Evolutionary conservation across 2,797 vertebrate genomes (phyloP).

Genomic region (Diplodus puntazzo): DNA sequence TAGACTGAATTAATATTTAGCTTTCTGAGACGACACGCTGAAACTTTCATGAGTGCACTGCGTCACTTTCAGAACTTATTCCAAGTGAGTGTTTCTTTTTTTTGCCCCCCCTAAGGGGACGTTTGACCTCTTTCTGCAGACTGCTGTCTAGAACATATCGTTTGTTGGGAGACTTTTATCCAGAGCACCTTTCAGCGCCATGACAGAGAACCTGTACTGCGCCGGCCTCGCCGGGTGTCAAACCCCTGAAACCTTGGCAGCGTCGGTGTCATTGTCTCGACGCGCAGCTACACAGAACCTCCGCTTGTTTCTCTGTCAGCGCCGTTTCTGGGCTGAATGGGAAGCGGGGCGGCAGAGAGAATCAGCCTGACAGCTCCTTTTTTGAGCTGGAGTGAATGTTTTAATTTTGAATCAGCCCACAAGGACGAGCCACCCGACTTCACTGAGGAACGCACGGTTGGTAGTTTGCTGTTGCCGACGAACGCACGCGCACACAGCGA

Average conservation of each 20-base stretch:
- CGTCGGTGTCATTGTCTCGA: slow-evolving; percentile 56
- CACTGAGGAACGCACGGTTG: slow-evolving; percentile 14
- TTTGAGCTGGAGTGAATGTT: slow-evolving; percentile 53
- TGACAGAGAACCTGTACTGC: slow-evolving; percentile 45
- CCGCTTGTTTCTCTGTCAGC: slow-evolving; percentile 47
- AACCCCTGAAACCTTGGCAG: slow-evolving; percentile 41
- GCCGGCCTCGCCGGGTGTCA: slow-evolving; percentile 48
- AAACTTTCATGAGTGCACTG: slow-evolving; percentile 53
- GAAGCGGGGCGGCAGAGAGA: slow-evolving; percentile 39
- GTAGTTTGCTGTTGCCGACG: slow-evolving; percentile 9
- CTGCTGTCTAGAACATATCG: slow-evolving; percentile 54
- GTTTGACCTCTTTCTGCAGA: slow-evolving; percentile 68
- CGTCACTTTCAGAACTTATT: slow-evolving; percentile 37
- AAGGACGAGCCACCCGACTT: slow-evolving; percentile 26
- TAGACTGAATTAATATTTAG: slow-evolving; percentile 45
- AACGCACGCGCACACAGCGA: slow-evolving; percentile 5
- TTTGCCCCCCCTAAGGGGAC: slow-evolving; percentile 22
- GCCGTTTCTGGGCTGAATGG: slow-evolving; percentile 34
- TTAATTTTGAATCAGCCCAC: slow-evolving; percentile 58
- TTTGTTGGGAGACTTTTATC: slow-evolving; percentile 55
- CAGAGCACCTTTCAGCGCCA: slow-evolving; percentile 36
- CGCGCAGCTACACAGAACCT: slow-evolving; percentile 47
- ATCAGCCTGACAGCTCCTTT: slow-evolving; percentile 66
- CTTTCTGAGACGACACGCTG: slow-evolving; percentile 35
- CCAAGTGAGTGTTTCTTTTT: slow-evolving; percentile 14